These are phyloP conservation scores for Tineola bisselliella DNA, from an alignment of 2,888 invertebrate genomes.

Conservation along the genomic window DNA sequence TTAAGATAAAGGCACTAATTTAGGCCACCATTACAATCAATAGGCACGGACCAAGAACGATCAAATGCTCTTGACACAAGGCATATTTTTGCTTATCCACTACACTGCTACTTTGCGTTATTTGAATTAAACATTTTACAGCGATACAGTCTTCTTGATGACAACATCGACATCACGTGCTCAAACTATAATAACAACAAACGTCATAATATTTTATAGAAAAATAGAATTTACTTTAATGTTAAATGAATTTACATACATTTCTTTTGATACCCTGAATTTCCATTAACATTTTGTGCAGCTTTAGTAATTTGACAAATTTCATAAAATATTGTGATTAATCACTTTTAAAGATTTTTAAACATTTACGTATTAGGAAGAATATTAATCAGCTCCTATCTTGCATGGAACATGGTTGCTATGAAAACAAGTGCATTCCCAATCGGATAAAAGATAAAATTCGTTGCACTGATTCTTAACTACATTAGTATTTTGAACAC, in stretches of 20 bases:
- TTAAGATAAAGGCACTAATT: background rate
- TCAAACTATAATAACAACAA: no score
- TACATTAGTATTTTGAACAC: background rate
- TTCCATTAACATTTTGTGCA: conserved; percentile 1
- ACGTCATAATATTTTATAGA: background rate
- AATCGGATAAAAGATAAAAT: background rate
- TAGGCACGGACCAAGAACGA: no score
- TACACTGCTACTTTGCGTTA: no score
- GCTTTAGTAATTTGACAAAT: no score
- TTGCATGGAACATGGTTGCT: background rate
- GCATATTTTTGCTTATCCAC: no score
- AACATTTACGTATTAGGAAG: no score
- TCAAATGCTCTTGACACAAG: no score
- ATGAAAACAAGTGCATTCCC: background rate
- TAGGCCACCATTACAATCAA: background rate
- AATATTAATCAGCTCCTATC: no score
- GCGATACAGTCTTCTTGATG: no score
- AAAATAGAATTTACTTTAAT: background rate
- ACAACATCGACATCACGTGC: no score
- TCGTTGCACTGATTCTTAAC: background rate
- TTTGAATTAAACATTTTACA: no score
- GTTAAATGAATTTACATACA: background rate
- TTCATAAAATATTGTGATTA: no score
- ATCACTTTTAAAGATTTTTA: background rate
- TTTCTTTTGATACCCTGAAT: background rate